Conservation (phyloP, 2,888 invertebrate genomes). For the Serrognathus titanus region DNA sequence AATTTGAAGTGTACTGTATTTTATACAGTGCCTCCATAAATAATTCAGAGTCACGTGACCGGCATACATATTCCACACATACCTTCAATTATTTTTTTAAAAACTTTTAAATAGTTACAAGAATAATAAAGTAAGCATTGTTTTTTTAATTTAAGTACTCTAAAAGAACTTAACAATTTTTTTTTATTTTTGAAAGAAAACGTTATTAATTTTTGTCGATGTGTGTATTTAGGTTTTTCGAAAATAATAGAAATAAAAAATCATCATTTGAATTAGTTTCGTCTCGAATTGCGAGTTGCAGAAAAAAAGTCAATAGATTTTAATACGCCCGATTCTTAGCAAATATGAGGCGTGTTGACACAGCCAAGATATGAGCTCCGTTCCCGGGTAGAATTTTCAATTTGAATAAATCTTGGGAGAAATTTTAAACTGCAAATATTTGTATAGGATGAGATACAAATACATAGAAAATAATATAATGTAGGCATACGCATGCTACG, state of each 20-base stretch:
- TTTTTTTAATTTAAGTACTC: no score
- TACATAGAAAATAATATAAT: conserved; percentile 10
- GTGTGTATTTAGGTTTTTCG: neutral
- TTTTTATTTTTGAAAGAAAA: neutral
- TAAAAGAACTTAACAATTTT: no score
- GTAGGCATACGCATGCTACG: neutral
- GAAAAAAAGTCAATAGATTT: conserved; percentile 16
- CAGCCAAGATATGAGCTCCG: conserved; percentile 16
- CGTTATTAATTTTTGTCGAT: neutral
- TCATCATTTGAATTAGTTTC: no score
- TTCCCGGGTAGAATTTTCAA: conserved; percentile 19
- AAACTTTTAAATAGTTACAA: no score
- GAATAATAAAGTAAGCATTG: no score
- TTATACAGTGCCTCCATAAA: no score
- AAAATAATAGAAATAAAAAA: no score
- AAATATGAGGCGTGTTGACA: conserved; percentile 20
- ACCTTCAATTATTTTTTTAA: no score
- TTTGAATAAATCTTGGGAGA: conserved; percentile 15
- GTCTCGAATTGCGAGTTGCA: neutral
- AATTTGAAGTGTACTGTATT: no score
- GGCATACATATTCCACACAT: no score
- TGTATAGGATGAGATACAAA: conserved; percentile 13
- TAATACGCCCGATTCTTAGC: conserved; percentile 19
- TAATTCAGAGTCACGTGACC: no score
- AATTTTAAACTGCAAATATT: conserved; percentile 10